These are phyloP conservation scores for Reticulitermes speratus DNA, from an alignment of 1,140 invertebrate species.

Conservation along the genomic window DNA sequence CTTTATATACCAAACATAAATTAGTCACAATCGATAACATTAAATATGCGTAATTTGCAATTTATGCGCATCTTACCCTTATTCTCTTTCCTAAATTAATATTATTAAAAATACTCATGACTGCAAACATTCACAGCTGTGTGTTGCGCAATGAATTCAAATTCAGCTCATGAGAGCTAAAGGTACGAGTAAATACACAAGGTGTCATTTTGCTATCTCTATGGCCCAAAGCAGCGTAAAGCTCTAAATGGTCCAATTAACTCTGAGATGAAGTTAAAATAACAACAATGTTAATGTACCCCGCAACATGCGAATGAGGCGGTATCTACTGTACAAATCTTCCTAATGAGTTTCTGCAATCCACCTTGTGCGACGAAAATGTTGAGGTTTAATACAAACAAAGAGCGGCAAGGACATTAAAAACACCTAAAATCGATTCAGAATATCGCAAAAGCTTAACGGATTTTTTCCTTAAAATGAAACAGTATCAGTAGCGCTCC, in stretches of 20 bases:
- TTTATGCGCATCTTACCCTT: no score
- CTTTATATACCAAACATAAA: no score
- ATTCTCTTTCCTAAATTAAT: no score
- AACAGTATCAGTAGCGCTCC: neutral
- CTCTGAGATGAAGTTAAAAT: constrained; percentile 3
- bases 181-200: neutral
- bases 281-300: neutral
- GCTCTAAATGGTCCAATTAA: neutral
- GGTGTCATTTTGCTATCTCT: neutral
- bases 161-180: neutral
- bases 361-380: neutral
- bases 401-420: neutral
- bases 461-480: neutral
- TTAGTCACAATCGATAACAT: no score
- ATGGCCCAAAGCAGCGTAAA: neutral
- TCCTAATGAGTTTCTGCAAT: neutral
- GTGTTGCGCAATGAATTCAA: neutral
- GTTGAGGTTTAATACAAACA: neutral
- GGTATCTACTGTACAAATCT: neutral
- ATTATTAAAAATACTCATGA: no score
- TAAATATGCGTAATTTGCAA: no score
- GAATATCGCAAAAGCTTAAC: neutral
- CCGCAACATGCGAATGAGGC: neutral
- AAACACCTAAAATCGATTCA: neutral
- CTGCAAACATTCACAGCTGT: no score